Evolutionary conservation across 2,888 invertebrate genomes (phyloP), one percentile per base, ranked within the genome.

Genomic region (Drosophila nr. perissopoda): DNA sequence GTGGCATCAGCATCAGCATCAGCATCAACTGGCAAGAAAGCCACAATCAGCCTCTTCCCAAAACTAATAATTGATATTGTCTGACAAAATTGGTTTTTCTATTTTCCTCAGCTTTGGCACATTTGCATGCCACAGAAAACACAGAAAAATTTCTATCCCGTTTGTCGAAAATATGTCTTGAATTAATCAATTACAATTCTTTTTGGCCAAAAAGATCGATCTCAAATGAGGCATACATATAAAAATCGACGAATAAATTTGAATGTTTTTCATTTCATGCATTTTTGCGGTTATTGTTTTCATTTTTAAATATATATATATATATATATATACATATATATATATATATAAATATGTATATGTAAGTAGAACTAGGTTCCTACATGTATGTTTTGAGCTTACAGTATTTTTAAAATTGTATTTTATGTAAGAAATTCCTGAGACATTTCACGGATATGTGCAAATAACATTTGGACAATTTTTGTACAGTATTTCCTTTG

Each of bases 391-490:
- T 72, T 70, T 67, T 31, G 46, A 64, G 65, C 66, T 67, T 74
- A 72, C 46, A 58, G 51, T 68, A 59, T 51, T 49, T 57, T 53
- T 51, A 65, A 57, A 68, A 68, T 68, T 51, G 16, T 63, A 51
- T 75, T 69, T 72, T 70, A 71, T 68, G 59, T 78, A 62, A 71
- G 80, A 91, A 91, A 84, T 92, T 92, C 92, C 92, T 92, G 92
- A 92, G 92, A 91, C 85, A 87, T 82, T 91, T 88, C 83, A 83
- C 82, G 89, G 92, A 93, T 93, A 92, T 92, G 92, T 92, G 91
- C 89, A 89, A 91, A 88, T 91, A 88, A 87, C 90, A 91, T 83
- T 90, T 91, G 90, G 88, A 79, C 68, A 79, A 83, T 81, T 80
- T 64, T 67, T 59, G 36, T 70, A 46, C 46, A 54, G 56, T 79